Evolutionary conservation across 2,888 invertebrate species (phyloP).

Genomic region (Oxytorus armatus): DNA sequence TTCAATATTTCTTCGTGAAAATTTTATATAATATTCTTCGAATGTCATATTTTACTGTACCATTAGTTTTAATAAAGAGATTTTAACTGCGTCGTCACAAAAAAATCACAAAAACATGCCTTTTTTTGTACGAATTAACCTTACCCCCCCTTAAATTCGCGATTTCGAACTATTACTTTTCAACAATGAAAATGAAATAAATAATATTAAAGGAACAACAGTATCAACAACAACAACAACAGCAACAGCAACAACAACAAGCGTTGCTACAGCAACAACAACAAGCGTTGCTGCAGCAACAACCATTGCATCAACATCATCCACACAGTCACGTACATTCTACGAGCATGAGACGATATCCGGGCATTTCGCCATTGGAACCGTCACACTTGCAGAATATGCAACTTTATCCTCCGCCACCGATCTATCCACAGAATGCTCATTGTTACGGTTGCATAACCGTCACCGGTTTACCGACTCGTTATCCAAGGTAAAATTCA

Average conservation of each 20-base stretch:
- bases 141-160: slow-evolving; percentile 58
- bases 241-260: slow-evolving; percentile 38
- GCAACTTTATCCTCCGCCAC: slow-evolving; percentile 81
- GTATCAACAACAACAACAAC: slow-evolving; percentile 66
- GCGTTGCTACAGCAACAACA: slow-evolving; percentile 73
- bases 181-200: background rate
- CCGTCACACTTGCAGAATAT: slow-evolving; percentile 80
- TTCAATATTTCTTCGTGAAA: too few relatives aligned
- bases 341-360: slow-evolving; percentile 80
- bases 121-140: too few relatives aligned
- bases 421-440: slow-evolving; percentile 80
- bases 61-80: too few relatives aligned
- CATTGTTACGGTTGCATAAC: slow-evolving; percentile 82
- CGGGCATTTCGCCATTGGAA: slow-evolving; percentile 79
- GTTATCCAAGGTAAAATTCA: slow-evolving; percentile 81
- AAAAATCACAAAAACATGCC: too few relatives aligned
- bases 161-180: background rate
- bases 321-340: slow-evolving; percentile 78
- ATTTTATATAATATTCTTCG: too few relatives aligned
- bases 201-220: too few relatives aligned
- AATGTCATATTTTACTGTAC: too few relatives aligned
- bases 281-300: slow-evolving; percentile 26
- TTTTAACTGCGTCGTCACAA: too few relatives aligned
- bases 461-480: slow-evolving; percentile 80
- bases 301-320: slow-evolving; percentile 77